phyloP scores from a whole-genome alignment of 2,113 vertebrate species.

The Burhinus bistriatus region DNA sequence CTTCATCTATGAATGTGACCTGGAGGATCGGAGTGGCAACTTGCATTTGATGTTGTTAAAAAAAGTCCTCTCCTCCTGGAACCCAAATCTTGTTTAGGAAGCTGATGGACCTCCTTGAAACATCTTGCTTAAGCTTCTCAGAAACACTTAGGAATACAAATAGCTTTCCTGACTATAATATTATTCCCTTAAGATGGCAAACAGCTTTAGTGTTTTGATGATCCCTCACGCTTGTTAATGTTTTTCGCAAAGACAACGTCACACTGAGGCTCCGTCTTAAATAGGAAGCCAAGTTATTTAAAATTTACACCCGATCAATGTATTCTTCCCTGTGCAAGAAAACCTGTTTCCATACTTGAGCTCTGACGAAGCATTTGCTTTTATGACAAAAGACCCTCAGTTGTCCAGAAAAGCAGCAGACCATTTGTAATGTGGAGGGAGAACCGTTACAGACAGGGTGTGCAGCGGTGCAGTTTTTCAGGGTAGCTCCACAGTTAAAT shows the following conservation, averaged over 20 bases:
- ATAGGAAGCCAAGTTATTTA: not conserved
- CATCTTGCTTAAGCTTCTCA: not conserved
- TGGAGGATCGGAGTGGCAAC: not conserved
- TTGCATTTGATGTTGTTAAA: not conserved
- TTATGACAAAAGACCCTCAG: not conserved
- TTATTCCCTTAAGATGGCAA: not conserved
- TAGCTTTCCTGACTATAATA: not conserved
- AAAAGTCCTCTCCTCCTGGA: not conserved
- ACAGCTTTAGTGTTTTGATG: not conserved
- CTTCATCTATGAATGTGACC: not conserved
- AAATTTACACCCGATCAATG: not conserved
- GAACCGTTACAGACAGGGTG: fast-evolving
- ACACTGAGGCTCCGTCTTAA: not conserved
- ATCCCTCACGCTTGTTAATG: fast-evolving
- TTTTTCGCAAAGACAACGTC: not conserved
- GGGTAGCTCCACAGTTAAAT: not conserved
- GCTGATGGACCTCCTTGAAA: not conserved
- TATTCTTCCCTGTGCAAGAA: not conserved
- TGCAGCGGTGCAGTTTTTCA: not conserved
- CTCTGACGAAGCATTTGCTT: not conserved
- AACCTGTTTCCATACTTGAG: not conserved
- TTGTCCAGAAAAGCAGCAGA: not conserved
- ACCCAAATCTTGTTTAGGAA: not conserved
- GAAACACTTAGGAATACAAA: not conserved
- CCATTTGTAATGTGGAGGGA: not conserved